These are phyloP conservation scores for Cataglyphis altisquamis DNA, from an alignment of 2,888 invertebrate species.

Conservation along the genomic window DNA sequence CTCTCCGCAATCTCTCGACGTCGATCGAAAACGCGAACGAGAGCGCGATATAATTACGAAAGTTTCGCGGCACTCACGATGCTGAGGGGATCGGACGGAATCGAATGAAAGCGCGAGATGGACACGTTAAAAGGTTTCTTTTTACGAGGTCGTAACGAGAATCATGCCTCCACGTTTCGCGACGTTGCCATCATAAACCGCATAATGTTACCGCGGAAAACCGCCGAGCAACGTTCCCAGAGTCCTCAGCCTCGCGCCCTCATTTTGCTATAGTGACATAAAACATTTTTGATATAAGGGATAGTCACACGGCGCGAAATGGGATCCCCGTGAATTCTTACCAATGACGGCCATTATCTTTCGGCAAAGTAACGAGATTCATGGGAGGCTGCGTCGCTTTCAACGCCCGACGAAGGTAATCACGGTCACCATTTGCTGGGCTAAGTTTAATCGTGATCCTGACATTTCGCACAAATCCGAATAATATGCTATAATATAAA, in stretches of 20 bases:
- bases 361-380: slow-evolving; percentile 54
- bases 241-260: slow-evolving; percentile 9
- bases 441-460: neutral
- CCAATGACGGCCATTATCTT: slow-evolving; percentile 55
- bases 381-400: slow-evolving; percentile 33
- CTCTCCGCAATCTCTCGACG: neutral
- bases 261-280: slow-evolving; percentile 54
- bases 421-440: slow-evolving; percentile 5
- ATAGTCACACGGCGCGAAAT: slow-evolving; percentile 50
- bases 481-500: neutral
- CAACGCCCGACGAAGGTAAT: slow-evolving; percentile 52
- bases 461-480: neutral
- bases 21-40: slow-evolving; percentile 1
- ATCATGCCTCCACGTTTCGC: slow-evolving; percentile 76
- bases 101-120: slow-evolving; percentile 63
- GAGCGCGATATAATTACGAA: slow-evolving; percentile 18
- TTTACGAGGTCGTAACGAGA: slow-evolving; percentile 82
- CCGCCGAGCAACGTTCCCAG: slow-evolving; percentile 60
- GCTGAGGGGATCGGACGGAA: neutral
- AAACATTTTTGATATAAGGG: slow-evolving; percentile 70
- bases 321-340: slow-evolving; percentile 55
- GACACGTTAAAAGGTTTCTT: slow-evolving; percentile 82
- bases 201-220: slow-evolving; percentile 73
- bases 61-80: slow-evolving; percentile 28
- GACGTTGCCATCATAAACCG: slow-evolving; percentile 78